A percentile compares a stretch with the other conserved stretches of the same genome.
phyloP scores from a whole-genome alignment of 2,113 vertebrate genomes.

The Typhlomys cinereus region DNA sequence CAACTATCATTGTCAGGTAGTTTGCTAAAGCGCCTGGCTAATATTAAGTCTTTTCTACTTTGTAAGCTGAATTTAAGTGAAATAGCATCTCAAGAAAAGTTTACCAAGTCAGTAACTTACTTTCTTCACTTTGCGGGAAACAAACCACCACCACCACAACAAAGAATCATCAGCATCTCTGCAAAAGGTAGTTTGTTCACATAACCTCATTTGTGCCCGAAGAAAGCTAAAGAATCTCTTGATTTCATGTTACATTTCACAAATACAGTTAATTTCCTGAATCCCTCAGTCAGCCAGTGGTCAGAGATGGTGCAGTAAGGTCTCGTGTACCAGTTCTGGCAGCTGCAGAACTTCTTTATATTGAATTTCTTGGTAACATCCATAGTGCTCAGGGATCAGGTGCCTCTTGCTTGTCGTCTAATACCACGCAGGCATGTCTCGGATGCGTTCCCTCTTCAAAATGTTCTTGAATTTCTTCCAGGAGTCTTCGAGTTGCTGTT shows the following conservation, averaged over 20 bases:
- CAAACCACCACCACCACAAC: neutral
- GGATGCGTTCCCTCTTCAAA: constrained; percentile 87
- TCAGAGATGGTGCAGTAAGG: constrained; percentile 92
- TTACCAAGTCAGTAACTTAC: neutral
- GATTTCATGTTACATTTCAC: constrained; percentile 82
- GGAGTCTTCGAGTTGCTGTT: constrained; percentile 86
- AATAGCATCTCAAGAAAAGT: too few relatives aligned
- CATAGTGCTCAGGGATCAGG: constrained; percentile 86
- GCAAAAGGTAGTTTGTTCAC: neutral
- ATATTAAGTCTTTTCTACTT: too few relatives aligned
- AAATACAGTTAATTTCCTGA: constrained; percentile 84
- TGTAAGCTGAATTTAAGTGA: constrained; percentile 36
- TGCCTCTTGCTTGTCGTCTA: constrained; percentile 96
- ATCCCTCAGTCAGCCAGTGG: constrained; percentile 87
- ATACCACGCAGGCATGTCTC: constrained; percentile 85
- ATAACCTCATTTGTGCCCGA: constrained; percentile 69
- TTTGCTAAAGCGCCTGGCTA: too few relatives aligned
- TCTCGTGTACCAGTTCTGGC: constrained; percentile 93
- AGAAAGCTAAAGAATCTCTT: constrained; percentile 71
- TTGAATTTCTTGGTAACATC: constrained; percentile 90
- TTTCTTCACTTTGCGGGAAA: neutral
- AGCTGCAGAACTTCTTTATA: constrained; percentile 86
- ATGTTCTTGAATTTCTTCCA: constrained; percentile 87
- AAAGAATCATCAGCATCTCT: neutral
- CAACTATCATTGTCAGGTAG: neutral